A percentile compares a stretch with the other conserved stretches of the same genome.
Evolutionary conservation across 2,797 vertebrate species (phyloP).

Genomic region (Australoheros facetus): DNA sequence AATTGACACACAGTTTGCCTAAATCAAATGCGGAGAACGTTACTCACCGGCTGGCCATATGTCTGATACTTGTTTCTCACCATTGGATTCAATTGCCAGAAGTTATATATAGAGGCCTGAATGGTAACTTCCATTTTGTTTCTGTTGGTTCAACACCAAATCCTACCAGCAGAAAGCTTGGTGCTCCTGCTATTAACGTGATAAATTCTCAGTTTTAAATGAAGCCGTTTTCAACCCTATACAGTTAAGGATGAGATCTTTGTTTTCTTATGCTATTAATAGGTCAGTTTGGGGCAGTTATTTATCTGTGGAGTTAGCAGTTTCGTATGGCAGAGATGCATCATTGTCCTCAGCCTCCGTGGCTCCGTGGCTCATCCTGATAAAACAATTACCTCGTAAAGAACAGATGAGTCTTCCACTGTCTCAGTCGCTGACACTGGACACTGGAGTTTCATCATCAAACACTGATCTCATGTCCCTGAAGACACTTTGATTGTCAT

Average conservation of each 20-base stretch:
- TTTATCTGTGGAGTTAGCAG: conserved; percentile 12
- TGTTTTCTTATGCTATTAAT: conserved; percentile 64
- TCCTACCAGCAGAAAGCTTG: conserved; percentile 13
- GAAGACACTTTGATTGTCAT: conserved; percentile 71
- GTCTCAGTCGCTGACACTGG: conserved; percentile 42
- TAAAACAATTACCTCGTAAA: conserved; percentile 67
- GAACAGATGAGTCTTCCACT: conserved; percentile 38
- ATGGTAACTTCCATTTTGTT: conserved; percentile 46
- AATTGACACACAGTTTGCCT: conserved; percentile 32
- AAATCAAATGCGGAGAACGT: conserved; percentile 37
- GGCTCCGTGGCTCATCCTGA: conserved; percentile 49
- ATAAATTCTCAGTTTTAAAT: conserved; percentile 31
- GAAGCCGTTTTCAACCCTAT: conserved; percentile 31
- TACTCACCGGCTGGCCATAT: background rate
- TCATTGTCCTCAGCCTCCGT: conserved; percentile 38
- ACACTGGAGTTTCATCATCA: conserved; percentile 37
- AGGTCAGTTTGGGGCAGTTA: conserved; percentile 45
- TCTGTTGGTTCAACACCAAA: conserved; percentile 61
- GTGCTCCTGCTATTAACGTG: conserved; percentile 17
- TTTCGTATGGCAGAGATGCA: conserved; percentile 39
- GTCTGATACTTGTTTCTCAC: conserved; percentile 10
- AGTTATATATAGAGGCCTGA: conserved; percentile 14
- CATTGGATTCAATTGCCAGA: background rate
- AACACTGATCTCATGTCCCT: conserved; percentile 59
- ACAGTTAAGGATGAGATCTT: conserved; percentile 50